Base-by-base conservation (phyloP, 2,113 vertebrate species). In the Pygathrix nemaeus region DNA sequence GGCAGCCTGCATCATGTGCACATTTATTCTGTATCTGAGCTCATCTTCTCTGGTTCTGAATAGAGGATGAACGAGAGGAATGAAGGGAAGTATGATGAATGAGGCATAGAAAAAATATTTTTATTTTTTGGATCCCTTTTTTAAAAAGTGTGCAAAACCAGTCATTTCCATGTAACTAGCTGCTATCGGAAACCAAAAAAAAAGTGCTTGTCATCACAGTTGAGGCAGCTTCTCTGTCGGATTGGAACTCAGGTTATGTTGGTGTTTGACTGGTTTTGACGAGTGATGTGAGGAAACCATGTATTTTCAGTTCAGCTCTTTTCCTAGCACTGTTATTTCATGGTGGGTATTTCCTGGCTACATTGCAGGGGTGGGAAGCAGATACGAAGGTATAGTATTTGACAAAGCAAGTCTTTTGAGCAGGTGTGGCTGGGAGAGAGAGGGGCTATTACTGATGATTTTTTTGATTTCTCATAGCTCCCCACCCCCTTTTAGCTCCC, bases 41-140 rank as follows among this genome's bases (percentile, higher is more conserved):
- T 75, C 76, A 61, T 92, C 57, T 32, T 72, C 43, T 43, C 50
- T 88, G 50, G 4, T 78, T 88, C 50, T 52, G 35, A 57, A 32
- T 52, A 43, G 66, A 85, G 23, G 4, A 68, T n/a, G 43, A 80
- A 45, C 73, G 80, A 83, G 68, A 11, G 1, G 30, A 20, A 55
- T 82, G 23, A 87, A 64, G 43, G 20, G 3, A 38, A 81, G 25
- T 72, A 10, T 83, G 30, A n/a, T 59, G 25, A 50, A 8, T 80
- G 79, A 70, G 18, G 30, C 11, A n/a, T 55, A 38, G 82, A 57
- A 92, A 96, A 78, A n/a, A 55, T 59, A 48, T 25, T 92, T 88
- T 88, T 92, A 43, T 55, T 78, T 84, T 91, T 96, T 50, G 30
- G 40, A 57, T 87, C 25, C 55, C 70, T 75, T 88, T 96, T 94